phyloP scores from a whole-genome alignment of 2,113 vertebrate genomes.

The Gymnogyps californianus region DNA sequence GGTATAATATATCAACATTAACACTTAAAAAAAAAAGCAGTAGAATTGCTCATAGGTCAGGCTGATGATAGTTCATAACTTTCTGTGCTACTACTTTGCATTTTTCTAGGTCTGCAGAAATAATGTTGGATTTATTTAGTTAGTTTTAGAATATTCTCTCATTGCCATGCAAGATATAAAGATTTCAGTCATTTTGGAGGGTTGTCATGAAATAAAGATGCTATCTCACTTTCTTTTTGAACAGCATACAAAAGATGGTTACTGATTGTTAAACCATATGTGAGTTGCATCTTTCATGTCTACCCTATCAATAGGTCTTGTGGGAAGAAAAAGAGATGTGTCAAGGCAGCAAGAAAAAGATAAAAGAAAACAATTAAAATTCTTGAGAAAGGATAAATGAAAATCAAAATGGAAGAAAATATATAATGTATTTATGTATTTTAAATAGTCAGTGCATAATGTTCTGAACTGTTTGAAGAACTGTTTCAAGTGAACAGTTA shows the following conservation, averaged over 20 bases:
- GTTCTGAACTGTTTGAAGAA: not conserved
- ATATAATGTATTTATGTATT: not conserved
- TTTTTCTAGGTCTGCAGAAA: not conserved
- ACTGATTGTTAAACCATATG: not conserved
- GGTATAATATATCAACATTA: constrained; percentile 31
- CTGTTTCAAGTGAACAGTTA: not conserved
- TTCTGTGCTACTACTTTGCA: not conserved
- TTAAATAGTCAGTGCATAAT: not conserved
- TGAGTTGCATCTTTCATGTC: not conserved
- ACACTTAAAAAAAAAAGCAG: not conserved
- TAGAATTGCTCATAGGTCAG: not conserved
- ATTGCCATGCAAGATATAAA: not conserved
- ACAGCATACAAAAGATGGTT: not conserved
- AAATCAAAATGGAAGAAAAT: not conserved
- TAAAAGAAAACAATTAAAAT: not conserved
- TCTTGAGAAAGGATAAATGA: not conserved
- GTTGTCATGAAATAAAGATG: not conserved
- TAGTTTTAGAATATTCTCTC: not conserved
- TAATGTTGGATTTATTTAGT: not conserved
- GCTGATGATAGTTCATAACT: not conserved
- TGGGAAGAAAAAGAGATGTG: not conserved
- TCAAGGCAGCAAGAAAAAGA: not conserved
- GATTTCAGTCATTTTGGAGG: not conserved
- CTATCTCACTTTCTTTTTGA: not conserved
- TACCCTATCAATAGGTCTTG: not conserved